Evolutionary conservation across 2,797 vertebrate genomes (phyloP).

Genomic region (Centroberyx gerrardi): DNA sequence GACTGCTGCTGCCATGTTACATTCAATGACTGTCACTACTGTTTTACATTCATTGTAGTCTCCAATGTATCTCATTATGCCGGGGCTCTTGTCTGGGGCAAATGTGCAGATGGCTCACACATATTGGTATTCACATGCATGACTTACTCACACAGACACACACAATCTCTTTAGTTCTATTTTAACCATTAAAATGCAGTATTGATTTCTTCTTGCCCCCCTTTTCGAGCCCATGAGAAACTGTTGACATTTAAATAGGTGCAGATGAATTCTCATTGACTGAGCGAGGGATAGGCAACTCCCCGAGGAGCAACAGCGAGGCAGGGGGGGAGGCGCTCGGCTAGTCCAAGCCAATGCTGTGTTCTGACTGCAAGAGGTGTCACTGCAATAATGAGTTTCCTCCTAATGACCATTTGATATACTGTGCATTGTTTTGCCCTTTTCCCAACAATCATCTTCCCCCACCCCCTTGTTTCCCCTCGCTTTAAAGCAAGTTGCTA

Average conservation of each 20-base stretch:
- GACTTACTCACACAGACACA: conserved; percentile 8
- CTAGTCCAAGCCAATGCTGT: not conserved
- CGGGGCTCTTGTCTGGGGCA: too few relatives aligned
- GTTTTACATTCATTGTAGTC: too few relatives aligned
- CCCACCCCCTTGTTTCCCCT: not conserved
- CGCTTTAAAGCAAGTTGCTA: not conserved
- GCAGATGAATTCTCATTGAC: conserved; percentile 21
- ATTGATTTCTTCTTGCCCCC: not conserved
- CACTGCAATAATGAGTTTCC: not conserved
- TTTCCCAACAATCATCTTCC: not conserved
- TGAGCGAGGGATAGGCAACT: not conserved
- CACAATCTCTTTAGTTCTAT: not conserved
- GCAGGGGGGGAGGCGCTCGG: not conserved
- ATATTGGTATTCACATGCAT: too few relatives aligned
- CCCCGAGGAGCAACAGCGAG: not conserved
- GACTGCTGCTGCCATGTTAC: too few relatives aligned
- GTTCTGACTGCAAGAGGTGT: not conserved
- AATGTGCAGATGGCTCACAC: too few relatives aligned
- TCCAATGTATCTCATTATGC: too few relatives aligned
- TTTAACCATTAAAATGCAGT: not conserved
- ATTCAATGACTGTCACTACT: too few relatives aligned
- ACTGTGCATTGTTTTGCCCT: not conserved
- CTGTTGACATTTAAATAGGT: conserved; percentile 40
- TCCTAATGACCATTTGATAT: conserved; percentile 46
- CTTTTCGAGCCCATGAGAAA: not conserved